Base-by-base conservation (phyloP, 92 coral and sea anemone genomes). In the Montipora capitata region DNA sequence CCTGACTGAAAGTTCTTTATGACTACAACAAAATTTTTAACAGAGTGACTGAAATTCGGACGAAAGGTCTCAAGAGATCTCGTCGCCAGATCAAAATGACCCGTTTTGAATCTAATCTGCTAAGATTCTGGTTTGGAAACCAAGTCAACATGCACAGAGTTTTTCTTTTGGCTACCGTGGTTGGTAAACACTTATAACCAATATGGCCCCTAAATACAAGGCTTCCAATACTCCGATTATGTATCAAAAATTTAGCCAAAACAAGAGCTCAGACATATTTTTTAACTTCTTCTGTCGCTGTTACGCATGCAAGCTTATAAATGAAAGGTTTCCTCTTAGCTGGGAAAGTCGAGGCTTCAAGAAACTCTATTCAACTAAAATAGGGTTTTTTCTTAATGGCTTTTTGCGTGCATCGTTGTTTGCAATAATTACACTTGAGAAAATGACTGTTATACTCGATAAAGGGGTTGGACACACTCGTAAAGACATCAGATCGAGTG, bases 361-460 rank as follows among this genome's bases (percentile, higher is more conserved):
- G 56, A 44, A 20, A 44, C 40, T 48, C 52, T 48, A 48, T 44
- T 41, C 27, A 40, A 58, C 48, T 42, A 38, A 27, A 27, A 15
- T 11, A 35, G 45, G 71, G 14, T 76, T 63, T 68, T 52, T 68
- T n/a, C 52, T 69, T 68, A n/a, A 68, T 16, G 76, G 67, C 64
- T 27, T 83, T 81, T 72, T 83, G 80, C 87, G 87, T 83, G 87
- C 72, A 18, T 15, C 42, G 79, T 17, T 73, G 87, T 83, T 83
- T 83, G 63, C 80, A 42, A 45, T 83, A 72, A 73, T 72, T 59
- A 67, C 48, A 81, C 85, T 81, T 81, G 40, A 69, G 68, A 54
- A 40, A 80, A 51, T 68, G 85, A 68, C 85, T 51, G 77, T 49
- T 54, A 27, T 68, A 42, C 76, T 20, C 77, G 54, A 54, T n/a